Evolutionary conservation across 2,113 vertebrate species (phyloP), one percentile per base, ranked within the genome.

Genomic region (Neogale vison): DNA sequence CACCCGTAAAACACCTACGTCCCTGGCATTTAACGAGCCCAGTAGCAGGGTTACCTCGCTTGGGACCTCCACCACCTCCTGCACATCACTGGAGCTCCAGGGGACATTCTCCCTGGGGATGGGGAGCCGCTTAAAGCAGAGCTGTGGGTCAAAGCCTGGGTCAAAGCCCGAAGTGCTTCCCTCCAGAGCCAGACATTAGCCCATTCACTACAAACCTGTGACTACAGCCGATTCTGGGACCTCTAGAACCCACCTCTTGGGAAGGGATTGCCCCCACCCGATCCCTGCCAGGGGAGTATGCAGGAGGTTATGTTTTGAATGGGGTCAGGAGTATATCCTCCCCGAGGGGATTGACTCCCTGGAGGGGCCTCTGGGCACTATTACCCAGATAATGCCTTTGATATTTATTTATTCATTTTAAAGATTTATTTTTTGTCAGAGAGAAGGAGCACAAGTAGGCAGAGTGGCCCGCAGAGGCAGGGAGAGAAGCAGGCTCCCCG

Each of bases 1-100:
- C 39, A 12, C 0, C 0, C 6, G 47, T 36, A 18, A 57, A 57
- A 2, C 2, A 39, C 20, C 23, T 3, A 1, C 1, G 7, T 39
- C 21, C 31, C 42, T 0, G 17, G 63, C 0, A 1, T 23, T 4
- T 20, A 31, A n/a, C 4, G 3, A 59, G 72, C 34, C 26, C 4
- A 10, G 4, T 0, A 21, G 77, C 36, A 7, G 34, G 3, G 24
- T 42, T 7, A 6, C 36, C 45, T 7, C 17, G 5, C 4, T 42
- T 1, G 1, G 59, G 15, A 13, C 36, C n/a, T 26, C 24, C 15
- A 8, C 26, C 26, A 11, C 42, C 63, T 76, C 55, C 74, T 21
- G 42, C 36, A 23, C 31, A 4, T 4, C 4, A 12, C 0, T 12
- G 26, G 85, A 82, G 36, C 31, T 45, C 23, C 7, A 18, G 0